Base-by-base conservation (phyloP, 1,140 invertebrate genomes). In the Drosophila suzukii region DNA sequence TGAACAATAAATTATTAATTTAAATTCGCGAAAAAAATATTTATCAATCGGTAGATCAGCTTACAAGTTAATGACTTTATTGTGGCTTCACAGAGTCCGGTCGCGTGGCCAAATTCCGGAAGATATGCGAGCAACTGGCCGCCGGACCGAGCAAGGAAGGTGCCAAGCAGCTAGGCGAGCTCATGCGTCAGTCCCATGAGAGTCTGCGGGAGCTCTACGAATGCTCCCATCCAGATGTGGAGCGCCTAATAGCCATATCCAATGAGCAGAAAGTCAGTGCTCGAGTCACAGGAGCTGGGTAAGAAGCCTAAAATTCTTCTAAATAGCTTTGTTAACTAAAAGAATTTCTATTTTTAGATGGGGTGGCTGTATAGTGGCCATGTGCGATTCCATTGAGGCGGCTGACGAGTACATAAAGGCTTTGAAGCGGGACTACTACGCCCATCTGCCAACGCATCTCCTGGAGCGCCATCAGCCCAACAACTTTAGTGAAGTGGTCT, bases 331-430 rank as follows among this genome's bases (percentile, higher is more conserved):
- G 0, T 17, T 4, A 4, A 13, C 5, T 13, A 11, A n/a, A n/a
- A n/a, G n/a, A n/a, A n/a, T n/a, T 41, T 76, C 55, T 62, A 71
- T 92, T 92, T 11, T 81, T 10, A 97, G 97, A 20, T 99, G 98
- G 98, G 98, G 98, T 20, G 98, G 98, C 3, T 99, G 98, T 93
- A 95, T 97, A 62, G 97, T 99, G 13, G 97, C 98, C 20, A 93
- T 99, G 72, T 94, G 94, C 53, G 95, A 96, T 61, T 94, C 95
- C 1, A 93, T 94, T 50, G 94, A 95, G 30, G 93, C 94, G 49
- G 94, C 96, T 2, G 92, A 94, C 3, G 85, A 94, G 49, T 98
- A 97, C 89, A 94, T 98, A 2, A 92, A 95, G 11, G 93, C 92
- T 50, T 92, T 99, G 24, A 95, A 95, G 89, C 93, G 95, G 65